Percentiles rank a stretch among this genome's conserved stretches.
Evolutionary conservation across 2,113 vertebrate species (phyloP).

Genomic region (Ailurus styani): DNA sequence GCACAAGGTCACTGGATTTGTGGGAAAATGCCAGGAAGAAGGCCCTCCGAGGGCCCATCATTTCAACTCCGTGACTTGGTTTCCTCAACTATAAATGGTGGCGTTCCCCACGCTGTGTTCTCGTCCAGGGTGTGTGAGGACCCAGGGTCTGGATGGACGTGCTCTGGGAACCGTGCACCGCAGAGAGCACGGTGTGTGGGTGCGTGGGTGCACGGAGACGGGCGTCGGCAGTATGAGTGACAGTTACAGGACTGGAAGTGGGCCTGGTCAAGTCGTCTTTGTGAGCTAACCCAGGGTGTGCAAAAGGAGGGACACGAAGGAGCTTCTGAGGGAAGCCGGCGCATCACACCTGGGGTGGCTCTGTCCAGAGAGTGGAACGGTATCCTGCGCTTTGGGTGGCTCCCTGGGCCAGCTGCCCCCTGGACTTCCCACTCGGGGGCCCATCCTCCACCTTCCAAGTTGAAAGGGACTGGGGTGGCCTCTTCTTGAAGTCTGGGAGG

Average conservation of each 20-base stretch:
- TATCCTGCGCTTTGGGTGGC: rapidly evolving
- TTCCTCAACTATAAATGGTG: not conserved
- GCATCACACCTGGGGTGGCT: rapidly evolving
- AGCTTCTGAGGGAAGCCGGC: not conserved
- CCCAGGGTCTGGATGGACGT: not conserved
- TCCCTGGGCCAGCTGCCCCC: not conserved
- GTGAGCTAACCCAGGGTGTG: not conserved
- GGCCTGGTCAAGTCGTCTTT: not conserved
- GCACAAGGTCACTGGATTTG: not conserved
- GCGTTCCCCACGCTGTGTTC: not conserved
- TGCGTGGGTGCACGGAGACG: not conserved
- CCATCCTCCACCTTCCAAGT: not conserved
- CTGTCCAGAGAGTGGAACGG: not conserved
- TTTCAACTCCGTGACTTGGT: not conserved
- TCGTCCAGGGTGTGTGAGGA: not conserved
- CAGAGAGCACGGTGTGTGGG: rapidly evolving
- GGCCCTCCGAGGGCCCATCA: not conserved
- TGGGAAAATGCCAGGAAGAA: not conserved
- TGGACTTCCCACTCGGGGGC: not conserved
- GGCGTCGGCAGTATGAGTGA: rapidly evolving
- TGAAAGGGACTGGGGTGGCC: not conserved
- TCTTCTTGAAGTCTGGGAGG: not conserved
- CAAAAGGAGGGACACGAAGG: not conserved
- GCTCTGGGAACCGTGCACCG: not conserved
- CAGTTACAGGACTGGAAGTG: rapidly evolving